Conservation (phyloP, 30 jellyfish, hydroid and myxozoan genomes). For the Cassiopea andromeda region DNA sequence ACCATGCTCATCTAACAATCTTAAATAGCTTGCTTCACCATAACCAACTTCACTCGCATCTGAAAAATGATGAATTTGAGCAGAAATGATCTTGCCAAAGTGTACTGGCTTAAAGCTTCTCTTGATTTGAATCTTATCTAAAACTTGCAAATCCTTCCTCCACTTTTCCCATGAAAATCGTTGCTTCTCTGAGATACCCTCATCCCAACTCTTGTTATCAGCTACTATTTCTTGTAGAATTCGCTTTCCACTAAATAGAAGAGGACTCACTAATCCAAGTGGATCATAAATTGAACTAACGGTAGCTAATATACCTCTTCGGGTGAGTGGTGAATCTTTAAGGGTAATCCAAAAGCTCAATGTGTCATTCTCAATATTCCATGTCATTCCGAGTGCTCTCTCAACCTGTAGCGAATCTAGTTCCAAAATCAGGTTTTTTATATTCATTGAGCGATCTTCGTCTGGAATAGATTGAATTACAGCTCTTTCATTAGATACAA, state of each 20-base stretch:
- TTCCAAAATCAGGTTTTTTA: slow-evolving; percentile 13
- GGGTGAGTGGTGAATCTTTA: slow-evolving; percentile 14
- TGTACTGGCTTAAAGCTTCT: slow-evolving; percentile 9
- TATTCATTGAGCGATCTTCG: slow-evolving; percentile 16
- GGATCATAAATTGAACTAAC: neutral
- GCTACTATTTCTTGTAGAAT: slow-evolving; percentile 3
- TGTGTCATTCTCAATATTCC: slow-evolving; percentile 15
- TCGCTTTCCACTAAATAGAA: neutral
- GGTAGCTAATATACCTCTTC: neutral
- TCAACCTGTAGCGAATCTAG: slow-evolving; percentile 11
- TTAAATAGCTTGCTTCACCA: slow-evolving; percentile 29
- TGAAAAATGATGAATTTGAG: slow-evolving; percentile 17
- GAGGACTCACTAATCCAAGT: neutral
- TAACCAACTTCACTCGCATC: slow-evolving; percentile 10
- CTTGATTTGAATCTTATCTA: neutral
- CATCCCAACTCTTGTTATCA: slow-evolving; percentile 21
- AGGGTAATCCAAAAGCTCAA: slow-evolving; percentile 28
- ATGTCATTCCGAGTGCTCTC: slow-evolving; percentile 46
- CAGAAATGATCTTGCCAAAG: slow-evolving; percentile 9
- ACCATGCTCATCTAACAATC: slow-evolving; percentile 17
- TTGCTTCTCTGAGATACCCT: slow-evolving; percentile 12
- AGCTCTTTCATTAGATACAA: slow-evolving; percentile 20
- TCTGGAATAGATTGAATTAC: slow-evolving; percentile 28
- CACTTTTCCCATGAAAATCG: slow-evolving; percentile 9
- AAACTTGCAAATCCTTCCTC: slow-evolving; percentile 6